phyloP scores from a whole-genome alignment of 2,113 vertebrate species.

The Malurus alboscapulatus region DNA sequence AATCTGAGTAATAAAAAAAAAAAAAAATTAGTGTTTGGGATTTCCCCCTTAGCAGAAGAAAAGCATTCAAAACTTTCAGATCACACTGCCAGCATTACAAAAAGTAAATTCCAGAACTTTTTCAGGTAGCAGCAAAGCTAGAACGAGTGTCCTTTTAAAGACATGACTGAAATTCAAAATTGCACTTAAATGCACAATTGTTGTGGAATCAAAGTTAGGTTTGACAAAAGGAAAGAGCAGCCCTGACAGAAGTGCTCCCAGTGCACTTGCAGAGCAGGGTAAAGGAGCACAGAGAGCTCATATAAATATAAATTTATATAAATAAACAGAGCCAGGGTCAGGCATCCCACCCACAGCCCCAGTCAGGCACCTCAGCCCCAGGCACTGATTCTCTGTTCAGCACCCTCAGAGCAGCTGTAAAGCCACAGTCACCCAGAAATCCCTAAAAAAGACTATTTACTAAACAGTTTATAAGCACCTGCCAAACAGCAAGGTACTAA shows the following conservation, averaged over 20 bases:
- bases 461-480: not conserved
- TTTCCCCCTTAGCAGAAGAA: not conserved
- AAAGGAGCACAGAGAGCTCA: not conserved
- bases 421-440: not conserved
- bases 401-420: not conserved
- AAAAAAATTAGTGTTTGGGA: fast-evolving
- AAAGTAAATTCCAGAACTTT: not conserved
- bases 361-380: not conserved
- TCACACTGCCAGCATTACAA: not conserved
- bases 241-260: not conserved
- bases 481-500: not conserved
- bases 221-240: not conserved
- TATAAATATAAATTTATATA: not conserved
- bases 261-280: not conserved
- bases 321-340: not conserved
- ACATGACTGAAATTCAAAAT: not conserved
- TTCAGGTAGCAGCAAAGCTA: not conserved
- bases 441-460: not conserved
- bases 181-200: fast-evolving
- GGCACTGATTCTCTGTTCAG: not conserved
- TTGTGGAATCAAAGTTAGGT: not conserved
- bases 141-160: not conserved
- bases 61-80: not conserved
- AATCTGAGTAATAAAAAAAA: not conserved
- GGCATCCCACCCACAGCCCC: not conserved